Conservation (phyloP, 2,888 invertebrate species). For the Ophonus ardosiacus region DNA sequence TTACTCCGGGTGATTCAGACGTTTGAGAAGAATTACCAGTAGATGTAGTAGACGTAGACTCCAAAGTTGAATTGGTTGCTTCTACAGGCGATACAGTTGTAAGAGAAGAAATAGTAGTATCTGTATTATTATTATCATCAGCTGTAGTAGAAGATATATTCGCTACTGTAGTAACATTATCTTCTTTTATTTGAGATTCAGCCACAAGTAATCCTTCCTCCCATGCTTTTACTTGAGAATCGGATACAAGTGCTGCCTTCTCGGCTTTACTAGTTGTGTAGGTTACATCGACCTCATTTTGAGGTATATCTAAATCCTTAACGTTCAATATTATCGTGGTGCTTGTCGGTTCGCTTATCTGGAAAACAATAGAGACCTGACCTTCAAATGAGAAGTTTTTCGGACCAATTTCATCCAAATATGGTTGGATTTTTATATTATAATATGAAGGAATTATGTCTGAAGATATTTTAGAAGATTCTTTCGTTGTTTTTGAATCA, state of each 20-base stretch:
- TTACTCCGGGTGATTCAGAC: background rate
- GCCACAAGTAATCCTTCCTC: background rate
- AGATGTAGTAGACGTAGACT: slow-evolving; percentile 12
- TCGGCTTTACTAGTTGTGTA: slow-evolving; percentile 25
- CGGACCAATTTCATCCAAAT: slow-evolving; percentile 70
- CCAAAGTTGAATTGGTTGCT: background rate
- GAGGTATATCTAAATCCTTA: slow-evolving; percentile 70
- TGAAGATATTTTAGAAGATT: slow-evolving; percentile 30
- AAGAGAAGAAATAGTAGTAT: background rate
- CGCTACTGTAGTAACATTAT: slow-evolving; percentile 1
- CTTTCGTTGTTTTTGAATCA: slow-evolving; percentile 10
- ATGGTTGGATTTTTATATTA: slow-evolving; percentile 71
- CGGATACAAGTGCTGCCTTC: slow-evolving; percentile 8
- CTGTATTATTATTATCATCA: background rate
- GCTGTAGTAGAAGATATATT: background rate
- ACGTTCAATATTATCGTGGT: slow-evolving; percentile 72
- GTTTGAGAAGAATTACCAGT: background rate
- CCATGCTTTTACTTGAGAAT: slow-evolving; percentile 1
- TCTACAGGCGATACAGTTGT: background rate
- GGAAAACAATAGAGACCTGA: slow-evolving; percentile 71
- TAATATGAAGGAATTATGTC: slow-evolving; percentile 68
- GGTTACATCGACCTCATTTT: slow-evolving; percentile 69
- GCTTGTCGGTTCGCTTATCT: slow-evolving; percentile 67
- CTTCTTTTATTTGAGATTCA: slow-evolving; percentile 42
- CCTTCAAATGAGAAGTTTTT: slow-evolving; percentile 73